Conservation (phyloP, 2,888 invertebrate species). For the Cyaniris semiargus region DNA sequence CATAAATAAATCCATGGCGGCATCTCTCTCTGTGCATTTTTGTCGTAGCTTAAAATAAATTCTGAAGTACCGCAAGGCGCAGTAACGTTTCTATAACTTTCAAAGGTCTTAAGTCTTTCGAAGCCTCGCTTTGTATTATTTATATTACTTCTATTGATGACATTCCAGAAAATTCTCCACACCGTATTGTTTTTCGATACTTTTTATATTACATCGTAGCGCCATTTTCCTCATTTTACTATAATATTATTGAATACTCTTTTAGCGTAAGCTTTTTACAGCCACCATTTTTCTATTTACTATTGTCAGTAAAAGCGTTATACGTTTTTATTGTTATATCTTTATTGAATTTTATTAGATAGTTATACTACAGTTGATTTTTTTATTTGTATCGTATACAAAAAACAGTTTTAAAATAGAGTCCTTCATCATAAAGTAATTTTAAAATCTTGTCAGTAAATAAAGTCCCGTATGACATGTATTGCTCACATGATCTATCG, state of each 20-base stretch:
- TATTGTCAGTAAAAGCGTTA: too few species aligned
- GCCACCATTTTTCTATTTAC: background rate
- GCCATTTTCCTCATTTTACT: background rate
- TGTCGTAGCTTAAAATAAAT: too few species aligned
- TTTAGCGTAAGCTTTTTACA: background rate
- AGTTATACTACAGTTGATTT: too few species aligned
- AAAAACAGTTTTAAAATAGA: background rate
- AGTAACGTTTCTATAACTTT: too few species aligned
- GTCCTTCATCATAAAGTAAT: background rate
- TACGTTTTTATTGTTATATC: too few species aligned
- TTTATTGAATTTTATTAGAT: too few species aligned
- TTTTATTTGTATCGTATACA: background rate
- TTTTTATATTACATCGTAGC: background rate
- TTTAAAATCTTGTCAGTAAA: background rate
- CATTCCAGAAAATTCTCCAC: background rate
- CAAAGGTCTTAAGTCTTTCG: background rate
- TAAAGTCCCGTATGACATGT: background rate
- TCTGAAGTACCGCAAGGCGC: too few species aligned
- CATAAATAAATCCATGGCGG: too few species aligned
- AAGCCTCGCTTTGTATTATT: background rate
- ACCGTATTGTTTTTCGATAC: background rate
- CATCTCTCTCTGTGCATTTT: too few species aligned
- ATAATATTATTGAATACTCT: background rate
- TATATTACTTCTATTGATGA: background rate
- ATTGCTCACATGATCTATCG: conserved; percentile 12